Base-by-base conservation (phyloP, 2,888 invertebrate genomes). In the Galerucella nymphaeae region DNA sequence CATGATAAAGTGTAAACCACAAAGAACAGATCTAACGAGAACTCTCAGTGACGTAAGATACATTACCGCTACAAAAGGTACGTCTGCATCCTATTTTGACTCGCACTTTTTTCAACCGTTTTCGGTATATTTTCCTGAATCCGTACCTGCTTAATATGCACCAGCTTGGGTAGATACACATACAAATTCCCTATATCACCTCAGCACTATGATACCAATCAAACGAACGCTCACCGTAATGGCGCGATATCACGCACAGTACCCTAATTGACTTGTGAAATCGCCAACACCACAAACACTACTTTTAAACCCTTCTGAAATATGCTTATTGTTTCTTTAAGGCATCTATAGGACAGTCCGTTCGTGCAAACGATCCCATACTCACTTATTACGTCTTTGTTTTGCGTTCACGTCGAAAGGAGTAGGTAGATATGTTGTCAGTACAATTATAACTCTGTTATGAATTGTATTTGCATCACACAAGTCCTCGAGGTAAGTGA, bases 231-330 rank as follows among this genome's bases (percentile, higher is more conserved):
- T 45, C 62, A 73, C 73, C 76, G 82, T 86, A 85, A 86, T 86
- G 85, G 84, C 82, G 79, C 78, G 74, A 80, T 78, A 83, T 82
- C 86, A 86, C 85, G 86, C 85, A 84, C 82, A 78, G 78, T 18
- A 53, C 79, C 82, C 84, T 85, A 86, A 86, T 86, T 86, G 86
- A 86, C 85, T 85, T 83, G 84, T 84, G 84, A 84, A 84, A 83
- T 83, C 82, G 79, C 83, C 82, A 83, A 82, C 83, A 78, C 81
- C 70, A 71, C 75, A 74, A 71, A 74, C 65, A 71, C 64, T 70
- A 48, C 63, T 23, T 69, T 50, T 72, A 72, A 69, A 72, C 81
- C 80, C 81, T 74, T 73, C 78, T 81, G 78, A 82, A 81, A 79
- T 81, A 81, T 80, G 79, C 80, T 81, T 80, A 82, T 80, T 80